Conservation (phyloP, 2,888 invertebrate genomes). For the Sinotaia quadrata region DNA sequence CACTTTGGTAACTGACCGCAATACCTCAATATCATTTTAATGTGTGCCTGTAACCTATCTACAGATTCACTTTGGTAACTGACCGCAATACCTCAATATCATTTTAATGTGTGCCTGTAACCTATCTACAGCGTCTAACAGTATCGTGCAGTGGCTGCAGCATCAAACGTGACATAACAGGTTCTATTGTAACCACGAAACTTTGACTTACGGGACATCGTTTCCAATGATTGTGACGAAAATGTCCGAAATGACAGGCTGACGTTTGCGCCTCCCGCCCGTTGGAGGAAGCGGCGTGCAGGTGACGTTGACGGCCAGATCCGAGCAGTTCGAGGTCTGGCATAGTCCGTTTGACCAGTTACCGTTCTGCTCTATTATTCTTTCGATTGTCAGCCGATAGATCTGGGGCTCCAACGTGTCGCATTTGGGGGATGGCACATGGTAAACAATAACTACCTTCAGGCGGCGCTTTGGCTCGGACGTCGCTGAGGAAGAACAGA, state of each 20-base stretch:
- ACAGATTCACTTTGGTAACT: too few relatives aligned
- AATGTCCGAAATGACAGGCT: too few relatives aligned
- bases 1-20: too few relatives aligned
- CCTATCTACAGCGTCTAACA: too few relatives aligned
- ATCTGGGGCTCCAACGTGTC: conserved; percentile 3
- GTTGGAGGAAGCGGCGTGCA: conserved; percentile 12
- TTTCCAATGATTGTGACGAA: conserved; percentile 12
- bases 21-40: too few relatives aligned
- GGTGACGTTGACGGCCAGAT: conserved; percentile 39
- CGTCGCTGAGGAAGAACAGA: conserved; percentile 10
- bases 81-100: too few relatives aligned
- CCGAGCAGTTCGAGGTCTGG: conserved; percentile 39
- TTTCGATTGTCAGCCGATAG: not conserved
- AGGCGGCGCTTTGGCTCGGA: conserved; percentile 17
- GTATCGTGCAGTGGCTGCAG: too few relatives aligned
- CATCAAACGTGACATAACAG: too few relatives aligned
- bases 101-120: too few relatives aligned
- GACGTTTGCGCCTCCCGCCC: too few relatives aligned
- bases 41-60: too few relatives aligned
- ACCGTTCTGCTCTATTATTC: conserved; percentile 24
- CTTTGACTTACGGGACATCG: conserved; percentile 33
- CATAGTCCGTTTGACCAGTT: conserved; percentile 38
- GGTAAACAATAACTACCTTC: conserved; percentile 22
- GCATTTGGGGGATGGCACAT: conserved; percentile 31
- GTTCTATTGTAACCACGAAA: too few relatives aligned